Conservation (phyloP, 2,113 vertebrate genomes). For the Emydura subglobosa region DNA sequence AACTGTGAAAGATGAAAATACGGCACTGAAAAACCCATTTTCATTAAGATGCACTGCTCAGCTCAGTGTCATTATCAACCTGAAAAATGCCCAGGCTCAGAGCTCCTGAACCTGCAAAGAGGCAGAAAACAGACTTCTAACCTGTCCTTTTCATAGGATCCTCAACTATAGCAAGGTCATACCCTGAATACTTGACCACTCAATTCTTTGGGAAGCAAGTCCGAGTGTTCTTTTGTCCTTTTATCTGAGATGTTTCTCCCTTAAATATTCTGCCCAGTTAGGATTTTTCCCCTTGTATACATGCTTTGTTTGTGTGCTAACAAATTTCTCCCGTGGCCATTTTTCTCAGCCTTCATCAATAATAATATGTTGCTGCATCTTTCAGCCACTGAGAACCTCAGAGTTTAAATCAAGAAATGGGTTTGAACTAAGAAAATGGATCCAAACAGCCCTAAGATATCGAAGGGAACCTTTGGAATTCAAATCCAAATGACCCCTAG, state of each 20-base stretch:
- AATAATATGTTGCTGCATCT: background rate
- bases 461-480: background rate
- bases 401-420: background rate
- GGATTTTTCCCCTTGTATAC: background rate
- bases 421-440: background rate
- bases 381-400: background rate
- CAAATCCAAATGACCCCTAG: background rate
- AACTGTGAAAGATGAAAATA: background rate
- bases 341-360: constrained; percentile 16
- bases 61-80: constrained; percentile 5
- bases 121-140: background rate
- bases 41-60: background rate
- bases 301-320: constrained; percentile 28
- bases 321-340: constrained; percentile 30
- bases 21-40: background rate
- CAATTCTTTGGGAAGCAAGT: background rate
- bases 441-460: background rate
- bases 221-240: background rate
- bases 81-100: background rate
- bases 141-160: background rate
- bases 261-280: constrained; percentile 11
- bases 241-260: background rate
- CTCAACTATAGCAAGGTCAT: background rate
- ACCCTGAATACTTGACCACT: background rate
- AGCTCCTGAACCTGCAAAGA: background rate